A percentile compares a stretch with the other conserved stretches of the same genome.
phyloP scores from a whole-genome alignment of 1,140 invertebrate species.

The Musca domestica region DNA sequence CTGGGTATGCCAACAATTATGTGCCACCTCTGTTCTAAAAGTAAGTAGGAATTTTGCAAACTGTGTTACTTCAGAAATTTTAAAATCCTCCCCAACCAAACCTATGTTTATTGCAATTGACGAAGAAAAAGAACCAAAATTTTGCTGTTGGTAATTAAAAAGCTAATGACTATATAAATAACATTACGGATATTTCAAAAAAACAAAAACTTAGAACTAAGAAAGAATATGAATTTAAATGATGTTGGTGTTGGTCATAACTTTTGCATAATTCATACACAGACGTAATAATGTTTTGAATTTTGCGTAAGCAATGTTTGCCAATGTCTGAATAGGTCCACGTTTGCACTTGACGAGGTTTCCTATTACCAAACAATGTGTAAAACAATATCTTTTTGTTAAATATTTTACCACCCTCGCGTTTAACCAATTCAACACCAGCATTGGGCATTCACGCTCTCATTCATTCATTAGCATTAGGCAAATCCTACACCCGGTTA shows the following conservation, averaged over 20 bases:
- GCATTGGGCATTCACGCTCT: neutral
- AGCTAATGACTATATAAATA: too few species aligned
- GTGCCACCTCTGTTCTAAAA: too few species aligned
- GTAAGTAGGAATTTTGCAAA: too few species aligned
- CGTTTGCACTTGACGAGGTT: neutral
- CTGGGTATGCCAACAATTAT: too few species aligned
- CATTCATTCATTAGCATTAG: neutral
- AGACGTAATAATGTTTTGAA: neutral
- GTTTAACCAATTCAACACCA: neutral
- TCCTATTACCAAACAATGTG: slow-evolving; percentile 13
- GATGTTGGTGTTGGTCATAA: neutral
- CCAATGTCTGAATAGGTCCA: neutral
- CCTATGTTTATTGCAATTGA: too few species aligned
- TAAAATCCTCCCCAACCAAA: too few species aligned
- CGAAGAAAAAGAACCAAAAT: too few species aligned
- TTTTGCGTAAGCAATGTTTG: neutral
- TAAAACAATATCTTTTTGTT: slow-evolving; percentile 10
- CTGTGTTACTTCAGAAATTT: too few species aligned
- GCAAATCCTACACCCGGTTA: neutral
- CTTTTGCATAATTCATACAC: neutral
- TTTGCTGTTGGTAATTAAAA: too few species aligned
- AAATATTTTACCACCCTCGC: neutral
- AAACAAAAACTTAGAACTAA: neutral
- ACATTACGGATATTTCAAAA: too few species aligned
- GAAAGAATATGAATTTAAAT: neutral